These are phyloP conservation scores for Intellagama lesueurii DNA, from an alignment of 2,797 vertebrate genomes.

Conservation along the genomic window DNA sequence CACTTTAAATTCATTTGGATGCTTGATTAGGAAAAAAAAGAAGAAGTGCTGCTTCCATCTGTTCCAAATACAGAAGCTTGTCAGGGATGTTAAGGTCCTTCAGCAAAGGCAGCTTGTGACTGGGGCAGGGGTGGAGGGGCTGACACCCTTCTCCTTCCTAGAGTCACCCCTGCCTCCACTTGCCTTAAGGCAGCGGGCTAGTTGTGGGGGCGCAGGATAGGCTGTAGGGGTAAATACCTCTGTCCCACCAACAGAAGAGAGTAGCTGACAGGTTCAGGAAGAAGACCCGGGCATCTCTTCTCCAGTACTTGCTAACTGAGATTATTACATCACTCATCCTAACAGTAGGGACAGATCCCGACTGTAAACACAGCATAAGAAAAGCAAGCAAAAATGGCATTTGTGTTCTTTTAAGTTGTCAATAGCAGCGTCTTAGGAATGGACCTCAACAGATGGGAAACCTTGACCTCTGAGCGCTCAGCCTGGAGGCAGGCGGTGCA, in stretches of 20 bases:
- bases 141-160: too few species aligned
- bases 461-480: too few species aligned
- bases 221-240: not conserved
- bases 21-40: too few species aligned
- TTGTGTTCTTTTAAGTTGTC: not conserved
- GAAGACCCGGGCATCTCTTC: not conserved
- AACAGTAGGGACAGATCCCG: not conserved
- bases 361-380: slow-evolving; percentile 4
- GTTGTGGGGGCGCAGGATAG: not conserved
- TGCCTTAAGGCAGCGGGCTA: not conserved
- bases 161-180: not conserved
- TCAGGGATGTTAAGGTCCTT: too few species aligned
- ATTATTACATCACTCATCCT: not conserved
- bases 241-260: not conserved
- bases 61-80: not conserved
- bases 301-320: not conserved
- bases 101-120: too few species aligned
- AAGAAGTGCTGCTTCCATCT: not conserved
- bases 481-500: too few species aligned
- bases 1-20: slow-evolving; percentile 16
- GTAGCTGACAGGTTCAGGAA: not conserved
- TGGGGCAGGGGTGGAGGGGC: too few species aligned
- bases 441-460: too few species aligned
- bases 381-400: slow-evolving; percentile 9
- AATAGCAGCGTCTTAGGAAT: not conserved